phyloP scores from a whole-genome alignment of 2,888 invertebrate species.

The Agrilus cyanescens region DNA sequence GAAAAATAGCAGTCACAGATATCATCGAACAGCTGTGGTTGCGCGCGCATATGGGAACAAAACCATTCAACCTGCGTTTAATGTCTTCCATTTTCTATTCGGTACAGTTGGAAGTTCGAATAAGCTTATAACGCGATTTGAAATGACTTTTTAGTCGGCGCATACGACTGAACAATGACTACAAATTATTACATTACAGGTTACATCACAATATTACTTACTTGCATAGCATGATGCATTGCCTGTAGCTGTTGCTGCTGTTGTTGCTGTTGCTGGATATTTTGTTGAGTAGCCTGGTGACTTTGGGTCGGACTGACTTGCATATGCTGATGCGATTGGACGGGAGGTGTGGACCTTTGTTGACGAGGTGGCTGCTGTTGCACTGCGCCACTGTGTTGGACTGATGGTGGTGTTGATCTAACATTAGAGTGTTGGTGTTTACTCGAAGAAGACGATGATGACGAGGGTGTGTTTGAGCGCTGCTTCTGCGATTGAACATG shows the following conservation, averaged over 20 bases:
- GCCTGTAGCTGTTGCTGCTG: constrained; percentile 27
- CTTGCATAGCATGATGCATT: constrained; percentile 11
- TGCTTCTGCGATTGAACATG: constrained; percentile 30
- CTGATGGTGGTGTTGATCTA: constrained; percentile 30
- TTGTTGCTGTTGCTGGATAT: constrained; percentile 31
- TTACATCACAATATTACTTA: too few species aligned
- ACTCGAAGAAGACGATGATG: constrained; percentile 7
- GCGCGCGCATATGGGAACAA: too few species aligned
- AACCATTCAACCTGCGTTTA: too few species aligned
- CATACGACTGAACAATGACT: too few species aligned
- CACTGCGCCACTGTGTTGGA: constrained; percentile 22
- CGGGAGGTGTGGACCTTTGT: constrained; percentile 9
- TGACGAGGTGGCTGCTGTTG: constrained; percentile 18
- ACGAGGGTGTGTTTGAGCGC: constrained; percentile 30
- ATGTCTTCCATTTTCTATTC: too few species aligned
- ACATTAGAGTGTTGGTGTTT: constrained; percentile 26
- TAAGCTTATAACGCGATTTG: too few species aligned
- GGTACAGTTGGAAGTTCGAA: too few species aligned
- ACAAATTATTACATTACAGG: too few species aligned
- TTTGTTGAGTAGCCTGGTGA: constrained; percentile 18
- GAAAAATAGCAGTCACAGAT: too few species aligned
- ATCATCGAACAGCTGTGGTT: too few species aligned
- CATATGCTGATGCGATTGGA: constrained; percentile 15
- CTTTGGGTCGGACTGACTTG: constrained; percentile 30
- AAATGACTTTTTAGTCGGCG: too few species aligned